phyloP scores from a whole-genome alignment of 1,140 invertebrate species.

The Drosophila prosaltans region DNA sequence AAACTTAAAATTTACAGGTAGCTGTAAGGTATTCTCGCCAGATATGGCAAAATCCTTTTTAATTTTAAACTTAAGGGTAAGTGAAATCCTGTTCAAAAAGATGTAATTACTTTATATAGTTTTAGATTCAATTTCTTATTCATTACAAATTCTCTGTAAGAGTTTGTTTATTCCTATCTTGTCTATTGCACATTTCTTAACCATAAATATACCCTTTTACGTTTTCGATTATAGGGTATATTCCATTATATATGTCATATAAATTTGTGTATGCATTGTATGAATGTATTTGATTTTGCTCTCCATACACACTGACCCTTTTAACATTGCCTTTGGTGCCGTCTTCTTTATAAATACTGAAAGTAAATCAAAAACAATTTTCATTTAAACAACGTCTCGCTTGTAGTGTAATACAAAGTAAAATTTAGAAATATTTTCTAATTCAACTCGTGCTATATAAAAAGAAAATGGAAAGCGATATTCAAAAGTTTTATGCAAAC shows the following conservation, averaged over 20 bases:
- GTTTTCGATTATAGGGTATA: background rate
- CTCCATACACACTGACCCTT: slow-evolving; percentile 2
- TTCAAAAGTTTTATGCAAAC: slow-evolving; percentile 7
- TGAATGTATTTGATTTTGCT: background rate
- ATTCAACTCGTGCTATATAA: background rate
- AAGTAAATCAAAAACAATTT: background rate
- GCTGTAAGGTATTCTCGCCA: too few species aligned
- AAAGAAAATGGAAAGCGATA: background rate
- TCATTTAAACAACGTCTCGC: background rate
- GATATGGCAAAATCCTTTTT: too few species aligned
- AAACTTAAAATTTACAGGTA: too few species aligned
- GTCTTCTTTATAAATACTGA: slow-evolving; percentile 1
- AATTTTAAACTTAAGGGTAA: too few species aligned
- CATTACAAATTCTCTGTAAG: too few species aligned
- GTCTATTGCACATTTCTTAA: background rate
- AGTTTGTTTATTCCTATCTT: too few species aligned
- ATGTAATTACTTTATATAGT: too few species aligned
- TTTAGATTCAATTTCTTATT: too few species aligned
- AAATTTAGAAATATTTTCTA: background rate
- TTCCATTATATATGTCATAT: slow-evolving; percentile 1
- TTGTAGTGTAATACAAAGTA: background rate
- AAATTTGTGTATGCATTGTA: background rate
- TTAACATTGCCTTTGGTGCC: background rate
- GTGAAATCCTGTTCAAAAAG: too few species aligned
- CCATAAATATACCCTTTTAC: background rate